Base-by-base conservation (phyloP, 2,113 vertebrate genomes). In the Seriola rivoliana region DNA sequence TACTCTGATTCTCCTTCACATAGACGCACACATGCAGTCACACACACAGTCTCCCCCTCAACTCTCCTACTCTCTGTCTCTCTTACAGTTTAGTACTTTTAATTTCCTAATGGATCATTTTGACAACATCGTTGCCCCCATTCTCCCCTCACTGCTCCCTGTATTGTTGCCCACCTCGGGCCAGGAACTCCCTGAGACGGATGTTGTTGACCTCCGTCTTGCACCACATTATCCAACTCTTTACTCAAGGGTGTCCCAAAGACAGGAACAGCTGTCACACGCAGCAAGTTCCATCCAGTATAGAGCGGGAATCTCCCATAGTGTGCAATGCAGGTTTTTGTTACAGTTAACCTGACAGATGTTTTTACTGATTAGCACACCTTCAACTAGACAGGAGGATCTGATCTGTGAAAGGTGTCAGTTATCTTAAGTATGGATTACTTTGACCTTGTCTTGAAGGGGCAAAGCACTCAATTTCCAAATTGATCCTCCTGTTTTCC, bases 81-180 rank as follows among this genome's bases (percentile, higher is more conserved):
- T 66, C 64, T 75, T n/a, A 21, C 78, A 80, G 48, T 79, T 81
- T 78, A 78, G 58, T 62, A 14, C 78, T 83, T 90, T 82, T 88
- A 87, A 92, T 88, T 90, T 85, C 46, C 74, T 86, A 89, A 89
- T 90, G 77, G 78, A 92, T 92, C 85, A 91, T 90, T 91, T 91
- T 90, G 88, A 91, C 89, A 91, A 68, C 71, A 71, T 69, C 6
- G 0, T 81, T 29, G 4, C 42, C 50, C 78, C 52, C n/a, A 7
- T n/a, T 71, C 42, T 19, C 46, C 21, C 34, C 57, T 50, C 57
- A 3, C 25, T 84, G 76, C 23, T 11, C 66, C 50, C 23, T 23
- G 0, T 83, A 67, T 62, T 62, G 58, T 80, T 72, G 54, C 52
- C 11, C 52, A 75, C 67, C 66, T 77, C 68, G 21, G 67, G 86